Evolutionary conservation across 2,113 vertebrate species (phyloP).

Genomic region (Struthidea cinerea): DNA sequence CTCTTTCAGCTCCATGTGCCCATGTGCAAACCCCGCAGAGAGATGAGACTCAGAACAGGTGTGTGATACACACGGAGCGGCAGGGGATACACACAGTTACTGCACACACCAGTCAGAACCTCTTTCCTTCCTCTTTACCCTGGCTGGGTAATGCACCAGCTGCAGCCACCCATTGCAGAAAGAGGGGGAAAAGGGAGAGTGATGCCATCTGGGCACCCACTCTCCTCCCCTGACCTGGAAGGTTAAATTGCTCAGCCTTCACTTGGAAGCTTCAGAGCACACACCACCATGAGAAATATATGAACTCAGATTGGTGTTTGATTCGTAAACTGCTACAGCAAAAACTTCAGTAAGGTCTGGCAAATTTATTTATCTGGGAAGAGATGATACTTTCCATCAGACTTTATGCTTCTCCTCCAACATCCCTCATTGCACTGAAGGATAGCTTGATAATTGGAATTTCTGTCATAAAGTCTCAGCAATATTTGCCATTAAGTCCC

Average conservation of each 20-base stretch:
- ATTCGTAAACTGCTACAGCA: not conserved
- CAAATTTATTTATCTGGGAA: not conserved
- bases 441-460: not conserved
- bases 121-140: conserved; percentile 23
- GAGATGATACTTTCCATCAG: not conserved
- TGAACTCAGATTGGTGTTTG: not conserved
- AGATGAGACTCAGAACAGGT: conserved; percentile 40
- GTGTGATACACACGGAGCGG: conserved; percentile 37
- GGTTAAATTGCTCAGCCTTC: not conserved
- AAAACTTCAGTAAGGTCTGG: not conserved
- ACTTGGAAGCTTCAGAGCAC: not conserved
- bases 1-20: conserved; percentile 32
- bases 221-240: not conserved
- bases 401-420: not conserved
- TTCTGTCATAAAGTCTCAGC: conserved; percentile 1
- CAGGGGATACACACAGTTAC: conserved; percentile 21
- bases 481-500: not conserved
- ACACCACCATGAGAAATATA: not conserved
- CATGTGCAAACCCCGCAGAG: conserved; percentile 29
- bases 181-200: not conserved
- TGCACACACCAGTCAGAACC: conserved; percentile 49
- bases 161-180: not conserved
- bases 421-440: not conserved
- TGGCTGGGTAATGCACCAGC: not conserved
- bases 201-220: not conserved